Evolutionary conservation across 2,113 vertebrate species (phyloP).

Genomic region (Scalopus aquaticus): DNA sequence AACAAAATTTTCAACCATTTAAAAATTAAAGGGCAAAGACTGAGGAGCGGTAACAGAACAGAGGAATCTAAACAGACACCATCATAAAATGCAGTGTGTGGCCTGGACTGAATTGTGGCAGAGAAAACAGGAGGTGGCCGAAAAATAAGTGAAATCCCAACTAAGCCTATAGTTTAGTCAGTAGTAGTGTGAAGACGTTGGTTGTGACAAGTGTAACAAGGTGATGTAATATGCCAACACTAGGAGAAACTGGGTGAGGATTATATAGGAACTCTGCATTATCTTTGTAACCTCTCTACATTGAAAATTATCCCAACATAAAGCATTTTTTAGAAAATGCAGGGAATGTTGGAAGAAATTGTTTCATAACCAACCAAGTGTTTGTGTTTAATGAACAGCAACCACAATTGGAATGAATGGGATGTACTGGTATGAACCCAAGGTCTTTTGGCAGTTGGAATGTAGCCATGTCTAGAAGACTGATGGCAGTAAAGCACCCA

Average conservation of each 20-base stretch:
- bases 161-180: conserved; percentile 19
- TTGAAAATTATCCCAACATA: conserved; percentile 1
- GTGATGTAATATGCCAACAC: not conserved
- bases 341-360: not conserved
- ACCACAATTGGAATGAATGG: not conserved
- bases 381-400: conserved; percentile 5
- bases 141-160: not conserved
- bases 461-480: not conserved
- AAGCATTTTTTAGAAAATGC: not conserved
- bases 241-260: not conserved
- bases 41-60: not conserved
- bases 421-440: not conserved
- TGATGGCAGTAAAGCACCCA: not conserved
- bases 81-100: not conserved
- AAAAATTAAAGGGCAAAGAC: conserved; percentile 12
- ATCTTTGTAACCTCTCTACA: not conserved
- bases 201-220: conserved; percentile 13
- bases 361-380: not conserved
- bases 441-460: conserved; percentile 42
- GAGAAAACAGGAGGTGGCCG: not conserved
- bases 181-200: not conserved
- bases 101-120: not conserved
- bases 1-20: conserved; percentile 36
- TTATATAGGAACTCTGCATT: not conserved
- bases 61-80: not conserved